These are phyloP conservation scores for Drosophila teissieri DNA, from an alignment of 1,140 invertebrate species.

Conservation along the genomic window DNA sequence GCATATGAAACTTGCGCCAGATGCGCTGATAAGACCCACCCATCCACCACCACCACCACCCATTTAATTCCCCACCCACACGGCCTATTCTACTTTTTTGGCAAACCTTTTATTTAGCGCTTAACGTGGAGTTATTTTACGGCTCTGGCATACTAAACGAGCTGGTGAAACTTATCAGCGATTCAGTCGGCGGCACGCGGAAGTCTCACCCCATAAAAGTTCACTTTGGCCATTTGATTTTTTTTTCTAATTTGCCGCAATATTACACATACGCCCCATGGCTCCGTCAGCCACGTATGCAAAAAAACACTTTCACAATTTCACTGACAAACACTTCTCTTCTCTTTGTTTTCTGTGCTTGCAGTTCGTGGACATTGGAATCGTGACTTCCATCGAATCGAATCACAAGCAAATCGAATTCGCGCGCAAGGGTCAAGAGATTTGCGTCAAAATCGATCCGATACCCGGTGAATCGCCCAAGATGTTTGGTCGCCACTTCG, in stretches of 20 bases:
- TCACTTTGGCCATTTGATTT: background rate
- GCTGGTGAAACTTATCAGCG: slow-evolving; percentile 41
- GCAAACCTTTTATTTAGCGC: slow-evolving; percentile 43
- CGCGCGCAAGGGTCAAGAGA: slow-evolving; percentile 98
- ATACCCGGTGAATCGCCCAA: slow-evolving; percentile 98
- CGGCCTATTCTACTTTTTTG: slow-evolving; percentile 27
- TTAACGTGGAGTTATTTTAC: slow-evolving; percentile 53
- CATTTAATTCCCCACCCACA: slow-evolving; percentile 1
- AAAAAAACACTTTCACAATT: slow-evolving; percentile 32
- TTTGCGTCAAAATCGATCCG: slow-evolving; percentile 99
- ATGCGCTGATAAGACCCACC: slow-evolving; percentile 58
- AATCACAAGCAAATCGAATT: slow-evolving; percentile 95
- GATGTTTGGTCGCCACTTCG: slow-evolving; percentile 99
- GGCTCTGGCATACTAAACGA: slow-evolving; percentile 47
- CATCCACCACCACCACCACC: slow-evolving; percentile 3
- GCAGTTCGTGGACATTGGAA: slow-evolving; percentile 97
- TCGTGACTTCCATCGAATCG: slow-evolving; percentile 97
- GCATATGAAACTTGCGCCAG: slow-evolving; percentile 55
- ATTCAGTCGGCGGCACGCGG: slow-evolving; percentile 48
- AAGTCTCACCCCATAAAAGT: slow-evolving; percentile 21
- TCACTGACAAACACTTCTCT: slow-evolving; percentile 5
- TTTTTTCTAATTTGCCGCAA: slow-evolving; percentile 15
- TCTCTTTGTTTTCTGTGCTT: slow-evolving; percentile 54
- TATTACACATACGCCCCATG: slow-evolving; percentile 53
- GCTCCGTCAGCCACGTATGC: slow-evolving; percentile 8